phyloP scores from a whole-genome alignment of 2,888 invertebrate genomes.

The Epistrophe grossulariae region DNA sequence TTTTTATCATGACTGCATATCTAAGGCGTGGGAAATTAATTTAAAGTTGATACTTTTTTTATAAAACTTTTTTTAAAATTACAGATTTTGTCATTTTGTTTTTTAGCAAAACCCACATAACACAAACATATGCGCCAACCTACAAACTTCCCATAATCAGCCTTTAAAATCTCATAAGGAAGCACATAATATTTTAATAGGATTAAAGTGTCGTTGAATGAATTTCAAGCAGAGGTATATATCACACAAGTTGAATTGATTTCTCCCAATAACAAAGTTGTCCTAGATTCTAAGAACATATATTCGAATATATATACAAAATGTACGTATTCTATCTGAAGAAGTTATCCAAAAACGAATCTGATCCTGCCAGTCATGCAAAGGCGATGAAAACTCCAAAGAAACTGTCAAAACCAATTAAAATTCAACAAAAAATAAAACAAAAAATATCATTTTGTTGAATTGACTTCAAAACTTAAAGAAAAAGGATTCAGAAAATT shows the following conservation, averaged over 20 bases:
- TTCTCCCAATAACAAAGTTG: background rate
- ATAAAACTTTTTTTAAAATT: no score
- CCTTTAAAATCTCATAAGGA: background rate
- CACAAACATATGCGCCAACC: background rate
- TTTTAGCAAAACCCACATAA: no score
- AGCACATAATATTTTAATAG: constrained; percentile 44
- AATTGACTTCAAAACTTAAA: background rate
- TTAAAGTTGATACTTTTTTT: no score
- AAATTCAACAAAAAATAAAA: background rate
- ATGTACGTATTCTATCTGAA: constrained; percentile 26
- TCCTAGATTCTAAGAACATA: constrained; percentile 51
- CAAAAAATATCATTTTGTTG: background rate
- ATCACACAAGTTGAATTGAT: constrained; percentile 20
- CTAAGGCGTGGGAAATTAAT: no score
- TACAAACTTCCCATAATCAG: background rate
- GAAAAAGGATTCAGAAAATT: constrained; percentile 33
- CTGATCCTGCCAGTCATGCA: constrained; percentile 52
- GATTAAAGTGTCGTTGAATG: constrained; percentile 58
- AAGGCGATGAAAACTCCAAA: constrained; percentile 71
- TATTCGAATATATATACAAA: background rate
- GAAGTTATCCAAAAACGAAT: constrained; percentile 42
- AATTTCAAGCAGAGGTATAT: constrained; percentile 19
- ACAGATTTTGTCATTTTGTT: background rate
- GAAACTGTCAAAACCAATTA: constrained; percentile 70
- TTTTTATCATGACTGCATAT: no score